Conservation (phyloP, 2,797 vertebrate species). For the Periophthalmus magnuspinnatus region DNA sequence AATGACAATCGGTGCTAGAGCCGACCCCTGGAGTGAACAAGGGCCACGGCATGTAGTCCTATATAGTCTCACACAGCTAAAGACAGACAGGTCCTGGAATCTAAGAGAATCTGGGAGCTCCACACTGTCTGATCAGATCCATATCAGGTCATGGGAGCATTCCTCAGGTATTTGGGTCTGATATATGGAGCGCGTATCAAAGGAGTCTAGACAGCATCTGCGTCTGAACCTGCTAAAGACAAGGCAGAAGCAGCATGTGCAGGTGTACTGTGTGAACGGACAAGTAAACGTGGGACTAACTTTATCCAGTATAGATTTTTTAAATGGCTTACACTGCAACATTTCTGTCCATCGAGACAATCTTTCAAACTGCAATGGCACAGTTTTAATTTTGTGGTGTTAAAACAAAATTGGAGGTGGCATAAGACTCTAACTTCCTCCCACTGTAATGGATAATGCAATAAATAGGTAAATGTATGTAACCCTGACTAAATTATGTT, state of each 20-base stretch:
- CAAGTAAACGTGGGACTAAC: neutral
- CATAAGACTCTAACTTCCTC: neutral
- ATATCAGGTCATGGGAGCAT: slow-evolving; percentile 29
- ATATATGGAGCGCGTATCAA: slow-evolving; percentile 42
- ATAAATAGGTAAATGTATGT: neutral
- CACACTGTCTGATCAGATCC: slow-evolving; percentile 19
- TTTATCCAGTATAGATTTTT: too few species aligned
- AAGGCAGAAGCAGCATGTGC: slow-evolving; percentile 42
- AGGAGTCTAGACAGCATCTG: slow-evolving; percentile 70
- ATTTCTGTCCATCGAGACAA: neutral
- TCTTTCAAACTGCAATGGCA: neutral
- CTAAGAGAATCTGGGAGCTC: neutral
- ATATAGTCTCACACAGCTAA: neutral
- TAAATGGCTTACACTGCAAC: too few species aligned
- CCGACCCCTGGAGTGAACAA: slow-evolving; percentile 3
- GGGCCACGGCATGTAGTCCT: neutral
- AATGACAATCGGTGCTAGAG: slow-evolving; percentile 48
- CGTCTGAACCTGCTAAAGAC: slow-evolving; percentile 52
- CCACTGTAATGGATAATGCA: neutral
- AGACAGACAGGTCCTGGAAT: neutral
- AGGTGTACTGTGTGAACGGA: neutral
- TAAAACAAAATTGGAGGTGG: neutral
- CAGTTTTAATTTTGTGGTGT: neutral
- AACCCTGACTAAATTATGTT: too few species aligned
- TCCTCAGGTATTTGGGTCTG: slow-evolving; percentile 33